Evolutionary conservation across 2,113 vertebrate genomes (phyloP), one percentile per base, ranked within the genome.

Genomic region (Amphiprion ocellaris): DNA sequence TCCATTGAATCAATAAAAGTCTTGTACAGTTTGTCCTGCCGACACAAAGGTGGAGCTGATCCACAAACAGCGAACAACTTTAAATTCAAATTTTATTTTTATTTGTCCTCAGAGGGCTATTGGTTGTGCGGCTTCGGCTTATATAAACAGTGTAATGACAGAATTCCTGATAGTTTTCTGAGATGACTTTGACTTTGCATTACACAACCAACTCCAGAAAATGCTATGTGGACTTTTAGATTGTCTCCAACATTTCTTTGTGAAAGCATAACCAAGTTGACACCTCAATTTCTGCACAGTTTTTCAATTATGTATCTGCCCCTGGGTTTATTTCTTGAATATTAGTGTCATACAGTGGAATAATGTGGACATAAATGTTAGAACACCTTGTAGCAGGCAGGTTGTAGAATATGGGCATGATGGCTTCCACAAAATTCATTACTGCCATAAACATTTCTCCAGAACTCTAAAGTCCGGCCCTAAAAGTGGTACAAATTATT

Each of bases 61-160:
- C 52, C 68, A 64, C 2, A 59, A 19, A 62, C 70, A 79, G 26
- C 24, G 33, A 81, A 64, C 53, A 60, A 28, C 12, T 80, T 80
- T 15, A 74, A 69, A 69, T 44, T 24, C 19, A 59, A 55, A 24
- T 59, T 74, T 85, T 74, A 78, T 65, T 81, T 79, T 41, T 61
- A 69, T 69, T 60, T 4, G 12, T 64, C 67, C 58, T 47, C 54
- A 0, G 76, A 14, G 72, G 41, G 19, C 63, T 15, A 2, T 77
- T 33, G 46, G 12, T 44, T 72, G 54, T 10, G 44, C 26, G 56
- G 60, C 69, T 62, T 5, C 23, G 24, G 24, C 69, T 79, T 6
- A 8, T 75, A 65, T 69, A 19, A 60, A 53, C 16, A 23, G 6
- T 46, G 21, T 46, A 56, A n/a, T 37, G 23, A 69, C 47, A 54